Evolutionary conservation across 2,888 invertebrate species (phyloP).

Genomic region (Pyrgus malvae): DNA sequence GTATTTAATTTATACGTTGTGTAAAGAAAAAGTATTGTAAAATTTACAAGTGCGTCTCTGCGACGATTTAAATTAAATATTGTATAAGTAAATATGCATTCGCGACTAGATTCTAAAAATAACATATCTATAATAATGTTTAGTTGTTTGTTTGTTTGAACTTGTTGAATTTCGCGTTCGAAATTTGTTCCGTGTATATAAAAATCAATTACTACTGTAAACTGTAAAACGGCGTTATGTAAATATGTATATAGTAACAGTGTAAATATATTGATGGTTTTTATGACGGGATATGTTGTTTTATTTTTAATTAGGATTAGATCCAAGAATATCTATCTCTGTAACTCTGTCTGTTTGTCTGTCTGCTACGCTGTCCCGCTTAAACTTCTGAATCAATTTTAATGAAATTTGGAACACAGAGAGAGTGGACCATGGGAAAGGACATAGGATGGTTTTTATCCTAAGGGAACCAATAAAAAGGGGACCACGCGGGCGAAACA

Average conservation of each 20-base stretch:
- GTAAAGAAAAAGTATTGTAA: too few relatives aligned
- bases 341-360: too few relatives aligned
- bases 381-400: too few relatives aligned
- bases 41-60: conserved; percentile 7
- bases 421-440: too few relatives aligned
- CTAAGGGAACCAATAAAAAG: too few relatives aligned
- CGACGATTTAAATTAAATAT: not conserved
- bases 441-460: too few relatives aligned
- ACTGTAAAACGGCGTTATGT: conserved; percentile 48
- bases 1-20: too few relatives aligned
- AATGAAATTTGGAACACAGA: too few relatives aligned
- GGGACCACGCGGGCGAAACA: too few relatives aligned
- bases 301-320: too few relatives aligned
- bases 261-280: conserved; percentile 81
- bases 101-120: conserved; percentile 12
- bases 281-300: conserved; percentile 66
- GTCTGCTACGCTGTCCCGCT: too few relatives aligned
- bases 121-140: conserved; percentile 19
- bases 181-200: conserved; percentile 51
- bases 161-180: conserved; percentile 18
- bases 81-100: not conserved
- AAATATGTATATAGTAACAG: conserved; percentile 73
- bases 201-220: conserved; percentile 40
- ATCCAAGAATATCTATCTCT: too few relatives aligned
- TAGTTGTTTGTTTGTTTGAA: conserved; percentile 18